Evolutionary conservation across 2,113 vertebrate species (phyloP).

Genomic region (Muntiacus muntjak): DNA sequence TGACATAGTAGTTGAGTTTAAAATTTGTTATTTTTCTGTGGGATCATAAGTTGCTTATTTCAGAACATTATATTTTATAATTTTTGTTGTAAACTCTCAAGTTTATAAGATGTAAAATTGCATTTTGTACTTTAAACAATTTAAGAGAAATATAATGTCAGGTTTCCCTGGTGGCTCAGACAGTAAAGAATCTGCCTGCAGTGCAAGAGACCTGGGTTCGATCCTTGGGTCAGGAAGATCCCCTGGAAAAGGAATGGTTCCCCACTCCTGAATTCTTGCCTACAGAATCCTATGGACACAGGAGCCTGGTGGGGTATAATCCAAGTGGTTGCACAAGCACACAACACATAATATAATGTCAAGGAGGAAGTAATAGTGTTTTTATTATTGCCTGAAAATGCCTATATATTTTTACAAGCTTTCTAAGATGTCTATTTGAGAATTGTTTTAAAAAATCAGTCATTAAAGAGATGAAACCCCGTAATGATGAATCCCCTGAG

Average conservation of each 20-base stretch:
- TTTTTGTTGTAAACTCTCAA: neutral
- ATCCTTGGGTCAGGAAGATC: neutral
- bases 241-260: neutral
- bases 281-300: neutral
- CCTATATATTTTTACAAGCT: neutral
- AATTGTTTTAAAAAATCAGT: neutral
- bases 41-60: neutral
- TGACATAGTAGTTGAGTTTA: neutral
- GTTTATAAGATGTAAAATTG: neutral
- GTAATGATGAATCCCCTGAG: neutral
- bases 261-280: neutral
- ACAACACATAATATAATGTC: neutral
- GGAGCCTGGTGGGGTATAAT: neutral
- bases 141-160: neutral
- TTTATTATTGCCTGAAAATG: neutral
- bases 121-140: neutral
- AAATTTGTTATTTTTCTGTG: rapidly evolving
- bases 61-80: neutral
- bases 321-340: neutral
- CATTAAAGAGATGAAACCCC: neutral
- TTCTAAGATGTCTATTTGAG: neutral
- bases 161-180: neutral
- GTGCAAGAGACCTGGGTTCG: neutral
- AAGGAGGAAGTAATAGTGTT: neutral
- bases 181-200: neutral